Evolutionary conservation across 2,113 vertebrate genomes (phyloP), one percentile per base, ranked within the genome.

Genomic region (Chloroceryle aenea): DNA sequence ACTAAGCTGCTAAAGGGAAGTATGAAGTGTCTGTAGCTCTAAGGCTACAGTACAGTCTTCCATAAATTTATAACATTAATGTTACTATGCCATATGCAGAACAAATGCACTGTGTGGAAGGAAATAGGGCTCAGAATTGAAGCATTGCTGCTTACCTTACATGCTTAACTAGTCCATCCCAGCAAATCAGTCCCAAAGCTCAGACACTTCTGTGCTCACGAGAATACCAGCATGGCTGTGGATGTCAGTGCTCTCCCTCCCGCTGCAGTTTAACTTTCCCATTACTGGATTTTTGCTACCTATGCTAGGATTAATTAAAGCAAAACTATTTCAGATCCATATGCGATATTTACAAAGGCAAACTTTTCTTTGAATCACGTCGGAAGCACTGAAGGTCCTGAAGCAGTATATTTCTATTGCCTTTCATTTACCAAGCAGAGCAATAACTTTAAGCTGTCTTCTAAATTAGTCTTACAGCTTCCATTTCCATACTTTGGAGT

Each of bases 1-100:
- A 66, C 76, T 86, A 92, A 97, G 97, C 97, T 95, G 93, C 97
- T 95, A 94, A 96, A 88, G 91, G 93, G 84, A 95, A 97, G 56
- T 78, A 74, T 40, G 91, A 93, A 62, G 95, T 27, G 88, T 93
- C 96, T 96, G 93, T 88, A 82, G 92, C 93, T 89, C 52, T 34
- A 68, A 63, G 45, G 94, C 95, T 95, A 14, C 83, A 86, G 93
- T 79, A 94, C 94, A 50, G 96, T 94, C 96, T 97, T 97, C 97
- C 96, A 93, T 94, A 85, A 92, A 53, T 72, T 48, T 92, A 76
- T 88, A 81, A 76, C 77, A 77, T 94, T 85, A 52, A 90, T 9
- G 83, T 97, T 96, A 92, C 85, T 30, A 97, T 92, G 93, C 96
- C 95, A 95, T 96, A 97, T 96, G 87, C 85, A 83, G 93, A 97